Evolutionary conservation across 2,888 invertebrate species (phyloP), one percentile per base, ranked within the genome.

Genomic region (Gastracanthus pulcherrimus): DNA sequence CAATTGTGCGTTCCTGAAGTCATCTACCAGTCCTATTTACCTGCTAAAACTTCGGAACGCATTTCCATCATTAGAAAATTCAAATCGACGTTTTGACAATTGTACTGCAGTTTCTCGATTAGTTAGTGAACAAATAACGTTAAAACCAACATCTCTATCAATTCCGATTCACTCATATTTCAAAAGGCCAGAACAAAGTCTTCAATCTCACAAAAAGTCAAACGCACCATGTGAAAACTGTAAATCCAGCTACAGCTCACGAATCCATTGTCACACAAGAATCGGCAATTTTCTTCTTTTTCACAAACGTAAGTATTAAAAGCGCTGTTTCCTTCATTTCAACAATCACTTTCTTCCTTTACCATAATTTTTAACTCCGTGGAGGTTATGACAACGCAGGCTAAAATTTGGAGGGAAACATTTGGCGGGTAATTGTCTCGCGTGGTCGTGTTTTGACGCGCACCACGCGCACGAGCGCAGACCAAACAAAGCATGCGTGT

Each of bases 381-480:
- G 48, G 48, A 75, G 75, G 75, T 75, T 75, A 75, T 64, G 64
- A 64, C 2, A 72, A 72, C n/a, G 34, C n/a, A n/a, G n/a, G n/a
- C n/a, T n/a, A n/a, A n/a, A n/a, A n/a, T n/a, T n/a, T 60, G 72
- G 72, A 72, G 72, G 72, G 72, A 72, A 72, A 72, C 23, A 1
- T 7, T 58, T 58, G 45, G 67, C 48, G 66, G 66, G 36, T n/a
- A n/a, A n/a, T n/a, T n/a, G n/a, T n/a, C n/a, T n/a, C n/a, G n/a
- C n/a, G n/a, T 6, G 9, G 16, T 36, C 19, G 26, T 41, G 36
- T 72, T 41, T 72, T 41, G 72, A 72, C 48, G 45, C n/a, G 45
- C 13, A 13, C 11, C 41, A 45, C 13, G 45, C 13, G 11, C n/a
- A n/a, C 16, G 16, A 45, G 16, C 7, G n/a, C n/a, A n/a, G n/a